These are phyloP conservation scores for Tridacna gigas DNA, from an alignment of 2,888 invertebrate species.

Conservation along the genomic window DNA sequence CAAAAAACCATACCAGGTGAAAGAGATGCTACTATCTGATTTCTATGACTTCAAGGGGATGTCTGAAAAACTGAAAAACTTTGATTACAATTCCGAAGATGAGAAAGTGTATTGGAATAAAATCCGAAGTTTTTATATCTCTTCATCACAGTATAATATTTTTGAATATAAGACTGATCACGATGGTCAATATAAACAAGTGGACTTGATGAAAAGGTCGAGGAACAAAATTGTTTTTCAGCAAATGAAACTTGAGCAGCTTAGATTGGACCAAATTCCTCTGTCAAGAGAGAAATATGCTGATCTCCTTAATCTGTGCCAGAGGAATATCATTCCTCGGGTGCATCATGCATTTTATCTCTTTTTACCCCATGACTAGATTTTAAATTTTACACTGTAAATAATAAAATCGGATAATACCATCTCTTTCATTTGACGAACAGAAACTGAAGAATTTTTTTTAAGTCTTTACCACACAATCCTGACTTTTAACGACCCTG, in stretches of 20 bases:
- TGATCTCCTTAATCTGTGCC: too few species aligned
- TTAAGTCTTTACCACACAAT: too few species aligned
- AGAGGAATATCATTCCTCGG: too few species aligned
- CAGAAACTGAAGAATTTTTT: too few species aligned
- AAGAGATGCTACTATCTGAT: constrained; percentile 1
- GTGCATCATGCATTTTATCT: too few species aligned
- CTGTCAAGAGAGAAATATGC: too few species aligned
- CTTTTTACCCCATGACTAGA: too few species aligned
- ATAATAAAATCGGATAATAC: too few species aligned
- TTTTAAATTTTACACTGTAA: too few species aligned
- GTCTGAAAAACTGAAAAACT: constrained; percentile 9
- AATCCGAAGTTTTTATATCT: constrained; percentile 7
- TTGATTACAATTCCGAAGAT: constrained; percentile 22
- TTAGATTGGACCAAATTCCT: neutral
- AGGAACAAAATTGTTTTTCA: too few species aligned
- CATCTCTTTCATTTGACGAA: too few species aligned
- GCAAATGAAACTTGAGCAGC: neutral
- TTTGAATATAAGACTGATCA: constrained; percentile 19
- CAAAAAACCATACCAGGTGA: neutral
- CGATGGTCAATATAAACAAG: neutral
- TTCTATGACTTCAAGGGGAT: constrained; percentile 29
- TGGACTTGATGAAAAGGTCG: constrained; percentile 8
- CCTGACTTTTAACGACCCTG: too few species aligned
- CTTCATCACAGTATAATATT: neutral
- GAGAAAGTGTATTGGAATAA: constrained; percentile 19